Conservation (phyloP, 2,113 vertebrate species). For the Cervus canadensis region DNA sequence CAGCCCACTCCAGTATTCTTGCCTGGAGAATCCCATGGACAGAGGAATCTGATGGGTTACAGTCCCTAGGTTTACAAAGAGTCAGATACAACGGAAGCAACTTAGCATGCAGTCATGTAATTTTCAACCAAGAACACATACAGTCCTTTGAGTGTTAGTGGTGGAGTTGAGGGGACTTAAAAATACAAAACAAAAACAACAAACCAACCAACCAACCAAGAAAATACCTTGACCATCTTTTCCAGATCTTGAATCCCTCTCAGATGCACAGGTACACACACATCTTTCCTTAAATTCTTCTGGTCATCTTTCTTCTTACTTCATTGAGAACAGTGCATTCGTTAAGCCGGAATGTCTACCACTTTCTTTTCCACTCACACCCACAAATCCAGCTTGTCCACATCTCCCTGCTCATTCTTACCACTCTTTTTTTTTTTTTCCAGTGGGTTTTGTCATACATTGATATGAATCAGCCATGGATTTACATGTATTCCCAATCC, state of each 20-base stretch:
- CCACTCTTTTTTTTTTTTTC: not conserved
- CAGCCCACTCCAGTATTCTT: not conserved
- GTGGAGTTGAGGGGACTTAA: not conserved
- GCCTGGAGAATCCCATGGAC: not conserved
- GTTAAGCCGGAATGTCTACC: not conserved
- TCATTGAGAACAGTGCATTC: not conserved
- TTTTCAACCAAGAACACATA: not conserved
- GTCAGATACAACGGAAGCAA: not conserved
- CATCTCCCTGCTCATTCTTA: not conserved
- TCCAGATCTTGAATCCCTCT: not conserved
- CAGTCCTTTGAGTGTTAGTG: not conserved
- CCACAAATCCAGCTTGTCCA: not conserved
- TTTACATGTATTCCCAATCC: too few relatives aligned
- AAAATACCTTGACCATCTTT: not conserved
- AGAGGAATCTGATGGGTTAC: not conserved
- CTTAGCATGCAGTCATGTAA: not conserved
- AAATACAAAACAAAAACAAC: not conserved
- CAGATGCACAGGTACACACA: not conserved
- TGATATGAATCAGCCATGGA: too few relatives aligned
- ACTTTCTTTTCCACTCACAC: not conserved
- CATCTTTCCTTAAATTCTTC: not conserved
- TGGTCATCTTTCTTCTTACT: not conserved
- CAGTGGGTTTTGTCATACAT: too few relatives aligned
- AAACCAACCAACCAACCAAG: not conserved
- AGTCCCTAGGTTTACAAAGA: not conserved